phyloP scores from a whole-genome alignment of 2,113 vertebrate species.

The Salminus brasiliensis region DNA sequence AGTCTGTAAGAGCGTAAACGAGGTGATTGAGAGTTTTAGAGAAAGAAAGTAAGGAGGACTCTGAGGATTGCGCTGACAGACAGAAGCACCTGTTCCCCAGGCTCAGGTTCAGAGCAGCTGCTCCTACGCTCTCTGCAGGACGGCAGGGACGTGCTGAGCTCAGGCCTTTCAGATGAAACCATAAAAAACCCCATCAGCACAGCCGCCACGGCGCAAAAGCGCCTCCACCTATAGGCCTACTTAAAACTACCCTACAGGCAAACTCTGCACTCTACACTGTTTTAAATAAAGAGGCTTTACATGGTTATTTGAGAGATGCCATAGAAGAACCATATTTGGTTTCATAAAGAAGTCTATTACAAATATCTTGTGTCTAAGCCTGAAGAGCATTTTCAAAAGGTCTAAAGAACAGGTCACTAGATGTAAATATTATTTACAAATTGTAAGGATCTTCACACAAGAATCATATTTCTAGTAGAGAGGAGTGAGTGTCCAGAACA shows the following conservation, averaged over 20 bases:
- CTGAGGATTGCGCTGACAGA: slow-evolving; percentile 62
- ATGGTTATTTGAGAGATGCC: too few relatives aligned
- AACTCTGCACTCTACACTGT: not conserved
- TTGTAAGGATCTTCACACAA: too few relatives aligned
- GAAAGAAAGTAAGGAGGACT: not conserved
- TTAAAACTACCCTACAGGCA: not conserved
- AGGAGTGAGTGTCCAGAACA: too few relatives aligned
- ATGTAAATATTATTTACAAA: too few relatives aligned
- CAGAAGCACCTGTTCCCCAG: slow-evolving; percentile 71
- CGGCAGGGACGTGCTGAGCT: slow-evolving; percentile 74
- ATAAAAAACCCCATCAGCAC: slow-evolving; percentile 67
- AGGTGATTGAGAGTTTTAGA: not conserved
- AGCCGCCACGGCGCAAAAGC: slow-evolving; percentile 62
- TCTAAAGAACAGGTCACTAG: too few relatives aligned
- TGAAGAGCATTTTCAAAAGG: too few relatives aligned
- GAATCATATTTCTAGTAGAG: too few relatives aligned
- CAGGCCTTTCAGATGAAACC: slow-evolving; percentile 73
- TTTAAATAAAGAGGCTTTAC: too few relatives aligned
- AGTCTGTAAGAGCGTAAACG: too few relatives aligned
- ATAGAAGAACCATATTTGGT: too few relatives aligned
- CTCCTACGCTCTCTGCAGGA: slow-evolving; percentile 68
- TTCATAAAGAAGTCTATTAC: too few relatives aligned
- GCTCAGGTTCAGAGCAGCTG: slow-evolving; percentile 79
- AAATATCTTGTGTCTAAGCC: too few relatives aligned
- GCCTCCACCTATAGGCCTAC: slow-evolving; percentile 50